Percentiles rank a stretch among this genome's conserved stretches.
These are phyloP conservation scores for Cromileptes altivelis DNA, from an alignment of 2,113 vertebrate species.

Conservation along the genomic window DNA sequence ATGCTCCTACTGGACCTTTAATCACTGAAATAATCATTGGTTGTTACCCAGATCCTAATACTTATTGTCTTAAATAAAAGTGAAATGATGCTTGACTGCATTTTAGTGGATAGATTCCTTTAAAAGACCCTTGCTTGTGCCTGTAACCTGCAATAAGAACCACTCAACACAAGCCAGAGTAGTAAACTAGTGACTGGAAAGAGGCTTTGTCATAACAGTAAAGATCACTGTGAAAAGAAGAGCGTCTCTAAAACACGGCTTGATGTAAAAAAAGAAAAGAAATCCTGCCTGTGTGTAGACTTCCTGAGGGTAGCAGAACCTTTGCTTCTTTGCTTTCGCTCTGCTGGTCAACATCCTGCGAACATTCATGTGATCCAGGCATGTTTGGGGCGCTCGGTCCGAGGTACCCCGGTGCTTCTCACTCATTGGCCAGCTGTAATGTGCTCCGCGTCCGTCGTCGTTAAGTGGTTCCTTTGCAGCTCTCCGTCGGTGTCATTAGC, in stretches of 20 bases:
- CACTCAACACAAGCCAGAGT: constrained; percentile 15
- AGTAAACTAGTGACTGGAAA: constrained; percentile 14
- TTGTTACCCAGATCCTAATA: background rate
- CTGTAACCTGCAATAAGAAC: background rate
- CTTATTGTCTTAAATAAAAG: background rate
- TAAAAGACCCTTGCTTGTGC: background rate
- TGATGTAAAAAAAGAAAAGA: background rate
- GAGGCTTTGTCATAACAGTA: constrained; percentile 22
- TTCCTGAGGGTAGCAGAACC: constrained; percentile 23
- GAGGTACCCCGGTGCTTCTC: constrained; percentile 22
- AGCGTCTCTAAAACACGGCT: background rate
- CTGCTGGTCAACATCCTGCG: constrained; percentile 19
- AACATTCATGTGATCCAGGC: constrained; percentile 24
- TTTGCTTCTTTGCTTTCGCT: constrained; percentile 10
- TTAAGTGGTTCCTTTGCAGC: constrained; percentile 66
- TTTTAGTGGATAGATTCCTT: background rate
- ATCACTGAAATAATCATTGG: background rate
- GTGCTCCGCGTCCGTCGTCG: constrained; percentile 59
- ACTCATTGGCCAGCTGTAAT: constrained; percentile 49
- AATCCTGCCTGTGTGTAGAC: background rate
- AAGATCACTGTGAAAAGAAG: background rate
- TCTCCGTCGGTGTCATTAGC: constrained; percentile 71
- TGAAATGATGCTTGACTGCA: background rate
- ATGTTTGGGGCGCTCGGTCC: constrained; percentile 17
- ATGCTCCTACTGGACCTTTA: background rate